Base-by-base conservation (phyloP, 2,113 vertebrate species). In the Saccopteryx leptura region DNA sequence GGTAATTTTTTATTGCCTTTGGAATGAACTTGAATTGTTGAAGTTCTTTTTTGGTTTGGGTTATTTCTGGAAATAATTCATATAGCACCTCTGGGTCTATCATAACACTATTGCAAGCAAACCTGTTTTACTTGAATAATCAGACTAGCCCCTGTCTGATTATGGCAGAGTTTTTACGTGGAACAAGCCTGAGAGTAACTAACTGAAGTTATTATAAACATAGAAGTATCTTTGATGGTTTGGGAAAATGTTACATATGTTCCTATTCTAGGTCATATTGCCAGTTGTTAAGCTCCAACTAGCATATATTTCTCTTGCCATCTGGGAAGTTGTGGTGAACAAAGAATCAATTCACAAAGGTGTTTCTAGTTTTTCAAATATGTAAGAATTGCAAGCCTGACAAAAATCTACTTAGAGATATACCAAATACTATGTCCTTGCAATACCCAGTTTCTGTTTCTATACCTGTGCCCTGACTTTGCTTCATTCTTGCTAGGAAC, bases 1-100 rank as follows among this genome's bases (percentile, higher is more conserved):
- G 99, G 99, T 99, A 98, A 97, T 0, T 98, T 89, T 58, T 74
- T 61, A 52, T 88, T 92, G 54, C 95, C 88, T 91, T 88, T 94
- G 86, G 52, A 31, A 33, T 83, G 28, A 92, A 71, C 39, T 90
- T 94, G 90, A 84, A 28, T 72, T 97, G 19, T 65, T 85, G 74
- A 92, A 48, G 82, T 90, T 74, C 90, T 81, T n/a, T 88, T 95
- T 96, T 69, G 13, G 23, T 24, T 95, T 93, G 39, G 76, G 7
- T 95, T 94, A 84, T 94, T 95, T 94, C 60, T 94, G 71, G 79
- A 94, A 95, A 79, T 93, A 19, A 93, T 91, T 93, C 23, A 50
- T 88, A 52, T 91, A 71, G 69, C 39, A 83, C 52, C 74, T 89
- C 84, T 95, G n/a, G 28, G 39, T 86, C 71, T 88, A 23, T 93